Conservation (phyloP, 1,140 invertebrate species). For the Drosophila prosaltans region DNA sequence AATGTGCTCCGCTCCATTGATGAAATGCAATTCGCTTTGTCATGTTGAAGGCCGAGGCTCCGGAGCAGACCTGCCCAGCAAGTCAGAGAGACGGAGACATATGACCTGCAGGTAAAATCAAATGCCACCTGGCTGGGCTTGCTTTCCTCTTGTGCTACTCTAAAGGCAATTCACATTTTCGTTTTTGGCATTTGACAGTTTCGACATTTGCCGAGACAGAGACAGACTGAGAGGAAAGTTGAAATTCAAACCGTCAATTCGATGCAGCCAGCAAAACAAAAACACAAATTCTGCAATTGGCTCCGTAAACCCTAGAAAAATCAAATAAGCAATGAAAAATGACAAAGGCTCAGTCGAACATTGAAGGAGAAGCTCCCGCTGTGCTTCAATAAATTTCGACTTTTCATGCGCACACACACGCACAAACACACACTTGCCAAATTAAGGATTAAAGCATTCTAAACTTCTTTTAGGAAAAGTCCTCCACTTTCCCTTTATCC, state of each 20-base stretch:
- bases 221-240: conserved; percentile 12
- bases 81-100: conserved; percentile 29
- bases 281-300: conserved; percentile 34
- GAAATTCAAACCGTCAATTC: conserved; percentile 58
- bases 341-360: conserved; percentile 43
- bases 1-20: conserved; percentile 18
- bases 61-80: conserved; percentile 38
- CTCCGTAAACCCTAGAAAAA: conserved; percentile 49
- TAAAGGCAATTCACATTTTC: conserved; percentile 66
- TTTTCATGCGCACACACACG: conserved; percentile 33
- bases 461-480: too few relatives aligned
- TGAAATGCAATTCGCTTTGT: conserved; percentile 66
- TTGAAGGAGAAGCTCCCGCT: conserved; percentile 26
- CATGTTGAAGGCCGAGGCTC: conserved; percentile 37
- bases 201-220: conserved; percentile 64
- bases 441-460: too few relatives aligned
- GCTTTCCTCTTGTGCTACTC: conserved; percentile 23
- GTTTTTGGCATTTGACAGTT: conserved; percentile 81
- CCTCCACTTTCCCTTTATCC: too few relatives aligned
- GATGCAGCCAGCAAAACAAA: conserved; percentile 10
- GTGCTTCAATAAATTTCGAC: conserved; percentile 57
- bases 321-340: conserved; percentile 57
- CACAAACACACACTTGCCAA: conserved; percentile 15
- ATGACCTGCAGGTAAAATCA: conserved; percentile 45
- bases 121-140: conserved; percentile 44